These are phyloP conservation scores for Pogonus chalceus DNA, from an alignment of 1,140 invertebrate species.

Conservation along the genomic window DNA sequence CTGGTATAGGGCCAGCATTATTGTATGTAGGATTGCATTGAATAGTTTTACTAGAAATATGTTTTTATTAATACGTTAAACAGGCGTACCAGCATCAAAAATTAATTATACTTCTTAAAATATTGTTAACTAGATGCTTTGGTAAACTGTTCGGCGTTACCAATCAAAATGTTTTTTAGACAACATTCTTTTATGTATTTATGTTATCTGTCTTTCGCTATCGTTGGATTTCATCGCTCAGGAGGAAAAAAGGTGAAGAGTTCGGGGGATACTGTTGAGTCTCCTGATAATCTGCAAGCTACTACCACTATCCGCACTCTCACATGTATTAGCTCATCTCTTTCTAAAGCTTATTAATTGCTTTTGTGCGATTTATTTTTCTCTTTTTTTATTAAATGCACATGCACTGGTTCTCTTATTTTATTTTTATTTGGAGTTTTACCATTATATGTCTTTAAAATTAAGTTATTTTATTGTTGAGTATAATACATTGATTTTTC, in stretches of 20 bases:
- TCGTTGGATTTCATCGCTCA: conserved; percentile 46
- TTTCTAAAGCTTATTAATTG: conserved; percentile 17
- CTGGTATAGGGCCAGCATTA: not conserved
- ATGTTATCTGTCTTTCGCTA: conserved; percentile 44
- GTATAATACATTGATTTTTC: too few relatives aligned
- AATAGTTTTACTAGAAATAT: not conserved
- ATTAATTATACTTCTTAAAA: not conserved
- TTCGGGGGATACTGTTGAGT: conserved; percentile 44
- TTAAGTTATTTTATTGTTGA: too few relatives aligned
- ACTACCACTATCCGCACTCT: conserved; percentile 25
- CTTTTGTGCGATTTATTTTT: too few relatives aligned
- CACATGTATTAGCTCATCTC: conserved; percentile 31
- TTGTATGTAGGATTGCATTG: conserved; percentile 32
- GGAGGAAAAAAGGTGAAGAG: conserved; percentile 63
- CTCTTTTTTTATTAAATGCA: too few relatives aligned
- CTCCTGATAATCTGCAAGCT: conserved; percentile 19
- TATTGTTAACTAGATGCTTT: not conserved
- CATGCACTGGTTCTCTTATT: too few relatives aligned
- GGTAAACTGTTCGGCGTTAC: too few relatives aligned
- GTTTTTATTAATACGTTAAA: conserved; percentile 1
- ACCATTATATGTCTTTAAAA: too few relatives aligned
- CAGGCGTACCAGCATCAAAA: not conserved
- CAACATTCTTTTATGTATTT: conserved; percentile 39
- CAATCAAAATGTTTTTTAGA: too few relatives aligned
- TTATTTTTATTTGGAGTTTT: too few relatives aligned